Conservation (phyloP, 2,888 invertebrate species). For the Eupithecia subumbrata region DNA sequence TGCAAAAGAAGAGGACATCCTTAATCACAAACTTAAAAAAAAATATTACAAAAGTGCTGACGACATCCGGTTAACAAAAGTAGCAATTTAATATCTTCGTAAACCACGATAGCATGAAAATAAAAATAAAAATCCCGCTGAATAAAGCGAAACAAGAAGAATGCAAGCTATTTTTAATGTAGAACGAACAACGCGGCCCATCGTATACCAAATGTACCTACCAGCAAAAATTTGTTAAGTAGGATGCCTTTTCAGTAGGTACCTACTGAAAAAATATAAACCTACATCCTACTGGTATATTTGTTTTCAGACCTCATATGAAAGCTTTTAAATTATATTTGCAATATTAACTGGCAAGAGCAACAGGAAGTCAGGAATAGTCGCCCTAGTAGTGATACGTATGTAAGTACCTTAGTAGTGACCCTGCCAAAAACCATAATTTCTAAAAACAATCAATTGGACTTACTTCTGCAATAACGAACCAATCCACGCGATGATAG, state of each 20-base stretch:
- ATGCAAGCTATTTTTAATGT: constrained; percentile 83
- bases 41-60: background rate
- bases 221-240: constrained; percentile 42
- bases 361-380: background rate
- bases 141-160: constrained; percentile 75
- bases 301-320: background rate
- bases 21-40: background rate
- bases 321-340: background rate
- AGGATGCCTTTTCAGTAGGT: background rate
- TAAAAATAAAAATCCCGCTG: constrained; percentile 69
- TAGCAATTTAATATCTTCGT: constrained; percentile 67
- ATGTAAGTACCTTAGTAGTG: too few relatives aligned
- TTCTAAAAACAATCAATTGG: background rate
- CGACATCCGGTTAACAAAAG: constrained; percentile 41
- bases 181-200: constrained; percentile 63
- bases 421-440: background rate
- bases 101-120: constrained; percentile 60
- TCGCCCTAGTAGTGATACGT: background rate
- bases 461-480: too few relatives aligned
- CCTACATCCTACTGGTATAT: background rate
- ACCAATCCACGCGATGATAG: too few relatives aligned
- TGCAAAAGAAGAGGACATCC: background rate
- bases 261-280: background rate
- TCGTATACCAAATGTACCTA: constrained; percentile 64
- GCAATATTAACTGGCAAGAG: background rate